Conservation (phyloP, 2,888 invertebrate species). For the Oxyteleia sp. region DNA sequence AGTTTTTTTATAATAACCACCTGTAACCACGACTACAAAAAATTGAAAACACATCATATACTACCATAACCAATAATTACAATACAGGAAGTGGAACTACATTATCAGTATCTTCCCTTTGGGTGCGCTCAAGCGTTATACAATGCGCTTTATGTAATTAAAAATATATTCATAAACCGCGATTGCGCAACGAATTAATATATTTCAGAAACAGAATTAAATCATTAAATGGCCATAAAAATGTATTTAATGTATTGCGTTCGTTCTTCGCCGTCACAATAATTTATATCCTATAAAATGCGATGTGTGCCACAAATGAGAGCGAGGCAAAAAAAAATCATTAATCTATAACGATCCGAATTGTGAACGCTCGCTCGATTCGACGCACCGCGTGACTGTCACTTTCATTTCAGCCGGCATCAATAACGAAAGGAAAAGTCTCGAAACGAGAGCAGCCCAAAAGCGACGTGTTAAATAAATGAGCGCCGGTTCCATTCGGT, state of each 20-base stretch:
- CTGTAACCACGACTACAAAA: not conserved
- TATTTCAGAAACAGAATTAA: conserved; percentile 25
- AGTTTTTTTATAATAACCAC: not conserved
- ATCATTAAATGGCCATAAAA: conserved; percentile 33
- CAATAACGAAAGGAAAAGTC: conserved; percentile 57
- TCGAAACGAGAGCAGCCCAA: conserved; percentile 40
- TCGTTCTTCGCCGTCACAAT: conserved; percentile 13
- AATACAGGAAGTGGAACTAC: conserved; percentile 2
- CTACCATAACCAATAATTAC: conserved; percentile 21
- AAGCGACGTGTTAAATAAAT: conserved; percentile 11
- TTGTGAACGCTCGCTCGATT: conserved; percentile 8
- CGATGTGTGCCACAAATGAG: conserved; percentile 12
- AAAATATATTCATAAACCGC: conserved; percentile 18
- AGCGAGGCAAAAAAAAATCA: conserved; percentile 16
- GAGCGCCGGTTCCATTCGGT: conserved; percentile 29
- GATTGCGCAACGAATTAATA: conserved; percentile 28
- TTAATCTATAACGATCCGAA: conserved; percentile 26
- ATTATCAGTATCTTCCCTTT: conserved; percentile 1
- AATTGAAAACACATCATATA: not conserved
- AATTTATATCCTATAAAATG: conserved; percentile 30
- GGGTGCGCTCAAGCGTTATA: conserved; percentile 10
- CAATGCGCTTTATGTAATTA: conserved; percentile 33
- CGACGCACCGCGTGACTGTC: conserved; percentile 35
- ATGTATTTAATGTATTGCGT: conserved; percentile 3
- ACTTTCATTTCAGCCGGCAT: conserved; percentile 54